phyloP scores from a whole-genome alignment of 2,797 vertebrate genomes.

The Coendou prehensilis region DNA sequence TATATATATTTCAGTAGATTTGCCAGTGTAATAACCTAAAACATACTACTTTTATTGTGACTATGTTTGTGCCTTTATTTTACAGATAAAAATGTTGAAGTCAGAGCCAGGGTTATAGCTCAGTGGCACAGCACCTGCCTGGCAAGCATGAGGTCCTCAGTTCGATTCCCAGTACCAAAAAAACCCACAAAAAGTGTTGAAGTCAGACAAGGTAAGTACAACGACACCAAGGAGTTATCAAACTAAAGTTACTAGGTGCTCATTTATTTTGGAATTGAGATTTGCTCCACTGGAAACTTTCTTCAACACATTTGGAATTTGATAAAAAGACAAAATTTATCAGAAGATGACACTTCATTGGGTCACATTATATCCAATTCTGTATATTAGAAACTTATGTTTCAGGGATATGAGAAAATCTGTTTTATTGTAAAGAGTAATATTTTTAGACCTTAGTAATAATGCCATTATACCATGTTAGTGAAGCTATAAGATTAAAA shows the following conservation, averaged over 20 bases:
- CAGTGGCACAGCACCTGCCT: no score
- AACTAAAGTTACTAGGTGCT: not conserved
- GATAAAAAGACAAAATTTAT: not conserved
- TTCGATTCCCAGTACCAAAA: no score
- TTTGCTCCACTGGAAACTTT: not conserved
- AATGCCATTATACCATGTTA: not conserved
- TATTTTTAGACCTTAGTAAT: not conserved
- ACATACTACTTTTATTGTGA: not conserved
- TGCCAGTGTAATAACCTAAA: not conserved
- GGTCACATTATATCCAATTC: not conserved
- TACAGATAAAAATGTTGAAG: not conserved
- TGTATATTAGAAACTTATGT: constrained; percentile 12
- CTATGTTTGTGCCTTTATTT: not conserved
- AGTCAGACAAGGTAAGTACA: constrained; percentile 13
- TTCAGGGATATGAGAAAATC: not conserved
- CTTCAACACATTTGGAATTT: not conserved
- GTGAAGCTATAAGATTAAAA: not conserved
- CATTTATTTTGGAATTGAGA: not conserved
- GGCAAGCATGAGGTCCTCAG: no score
- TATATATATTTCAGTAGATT: not conserved
- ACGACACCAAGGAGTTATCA: not conserved
- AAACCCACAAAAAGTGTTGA: not conserved
- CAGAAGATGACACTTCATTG: not conserved
- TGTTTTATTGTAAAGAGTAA: not conserved
- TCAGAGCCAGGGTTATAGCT: no score